Evolutionary conservation across 2,797 vertebrate genomes (phyloP).

Genomic region (Cirrhinus molitorella): DNA sequence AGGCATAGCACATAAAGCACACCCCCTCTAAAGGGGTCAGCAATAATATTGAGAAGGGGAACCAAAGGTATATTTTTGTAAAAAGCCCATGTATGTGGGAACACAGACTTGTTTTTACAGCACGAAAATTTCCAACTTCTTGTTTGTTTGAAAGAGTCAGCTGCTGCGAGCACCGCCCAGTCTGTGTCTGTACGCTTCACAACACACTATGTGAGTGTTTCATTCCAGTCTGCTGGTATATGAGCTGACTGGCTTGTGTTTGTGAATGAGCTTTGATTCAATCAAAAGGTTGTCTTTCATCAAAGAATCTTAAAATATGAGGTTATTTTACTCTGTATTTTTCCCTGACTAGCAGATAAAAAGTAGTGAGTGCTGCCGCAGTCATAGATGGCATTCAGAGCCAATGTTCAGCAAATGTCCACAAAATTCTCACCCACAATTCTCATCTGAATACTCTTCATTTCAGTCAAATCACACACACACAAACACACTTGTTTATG

Average conservation of each 20-base stretch:
- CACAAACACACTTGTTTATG: too few species aligned
- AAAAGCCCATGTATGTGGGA: conserved; percentile 25
- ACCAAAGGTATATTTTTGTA: conserved; percentile 49
- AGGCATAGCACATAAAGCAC: conserved; percentile 17
- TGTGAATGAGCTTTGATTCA: background rate
- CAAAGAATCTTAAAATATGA: background rate
- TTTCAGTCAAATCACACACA: background rate
- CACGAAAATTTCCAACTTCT: conserved; percentile 52
- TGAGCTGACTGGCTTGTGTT: background rate
- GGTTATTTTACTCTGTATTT: background rate
- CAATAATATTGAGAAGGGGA: conserved; percentile 55
- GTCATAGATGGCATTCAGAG: background rate
- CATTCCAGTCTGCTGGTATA: conserved; percentile 36
- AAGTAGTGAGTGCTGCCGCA: background rate
- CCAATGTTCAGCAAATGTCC: background rate
- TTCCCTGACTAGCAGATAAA: background rate
- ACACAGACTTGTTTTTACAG: conserved; percentile 52
- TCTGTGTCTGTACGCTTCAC: conserved; percentile 20
- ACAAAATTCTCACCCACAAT: background rate
- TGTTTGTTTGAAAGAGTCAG: conserved; percentile 66
- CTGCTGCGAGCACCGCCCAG: conserved; percentile 34
- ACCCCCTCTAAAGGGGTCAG: conserved; percentile 42
- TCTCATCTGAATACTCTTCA: background rate
- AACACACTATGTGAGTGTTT: conserved; percentile 37
- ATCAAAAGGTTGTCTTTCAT: background rate